Base-by-base conservation (phyloP, 2,113 vertebrate genomes). In the Chaenogobius annularis region DNA sequence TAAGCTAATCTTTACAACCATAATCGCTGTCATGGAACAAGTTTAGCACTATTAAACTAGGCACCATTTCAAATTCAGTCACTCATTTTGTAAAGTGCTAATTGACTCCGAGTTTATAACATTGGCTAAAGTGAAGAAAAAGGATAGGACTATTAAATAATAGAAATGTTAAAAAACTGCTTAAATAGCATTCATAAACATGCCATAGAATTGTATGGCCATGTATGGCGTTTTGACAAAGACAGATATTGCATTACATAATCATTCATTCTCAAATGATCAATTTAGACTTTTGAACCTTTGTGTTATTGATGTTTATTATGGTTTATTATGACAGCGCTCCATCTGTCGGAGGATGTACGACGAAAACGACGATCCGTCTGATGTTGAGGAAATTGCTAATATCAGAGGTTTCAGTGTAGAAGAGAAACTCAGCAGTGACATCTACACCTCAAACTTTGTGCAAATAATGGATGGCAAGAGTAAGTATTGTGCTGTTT, bases 381-480 rank as follows among this genome's bases (percentile, higher is more conserved):
- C 97, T 19, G 97, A 99, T 70, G 96, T 97, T 73, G 97, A 99
- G 75, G 96, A 98, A 85, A 98, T 99, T 12, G 94, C 93, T 61
- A 96, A 96, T 87, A 92, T 96, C 87, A 89, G 97, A 83, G 94
- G 96, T 65, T 99, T 99, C 92, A 96, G 92, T 81, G 85, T 99
- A 92, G 97, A 99, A 83, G 96, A 98, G 69, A 99, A 99, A 89
- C 92, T 99, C 13, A 90, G 82, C 85, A 96, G 95, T 75, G 92
- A 93, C 85, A 83, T 69, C 20, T 99, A 97, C 85, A 92, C 89
- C 73, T 91, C 93, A 59, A 90, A 94, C 75, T 97, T 95, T 85
- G 96, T 98, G 68, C 94, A 88, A 48, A 79, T 85, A 72, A 96
- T 98, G 96, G 95, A 99, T 74, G 96, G 97, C 47, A 96, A 95